These are phyloP conservation scores for Hypotaenidia philippensis DNA, from an alignment of 2,797 vertebrate genomes.

Conservation along the genomic window DNA sequence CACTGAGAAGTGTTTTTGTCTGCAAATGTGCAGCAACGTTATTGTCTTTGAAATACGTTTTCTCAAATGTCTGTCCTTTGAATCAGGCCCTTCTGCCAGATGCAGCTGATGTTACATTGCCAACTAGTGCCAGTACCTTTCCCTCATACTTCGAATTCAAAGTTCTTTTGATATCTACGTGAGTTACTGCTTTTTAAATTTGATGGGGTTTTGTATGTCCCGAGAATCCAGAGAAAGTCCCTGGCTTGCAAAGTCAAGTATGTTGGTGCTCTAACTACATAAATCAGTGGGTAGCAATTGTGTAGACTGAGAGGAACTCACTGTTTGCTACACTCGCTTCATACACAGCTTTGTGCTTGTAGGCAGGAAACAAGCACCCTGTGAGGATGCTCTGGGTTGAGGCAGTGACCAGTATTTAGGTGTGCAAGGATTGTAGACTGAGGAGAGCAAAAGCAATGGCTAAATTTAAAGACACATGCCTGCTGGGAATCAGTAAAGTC, in stretches of 20 bases:
- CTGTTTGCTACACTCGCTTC: neutral
- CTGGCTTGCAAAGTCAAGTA: neutral
- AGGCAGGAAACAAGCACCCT: neutral
- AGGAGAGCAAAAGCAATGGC: neutral
- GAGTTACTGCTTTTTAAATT: neutral
- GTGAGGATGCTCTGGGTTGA: neutral
- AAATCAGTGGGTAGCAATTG: neutral
- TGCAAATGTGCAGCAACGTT: neutral
- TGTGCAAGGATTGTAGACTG: neutral
- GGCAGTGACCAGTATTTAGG: neutral
- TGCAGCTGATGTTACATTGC: neutral
- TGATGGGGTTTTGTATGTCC: neutral
- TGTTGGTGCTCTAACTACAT: neutral
- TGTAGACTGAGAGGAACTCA: neutral
- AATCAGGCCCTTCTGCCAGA: neutral
- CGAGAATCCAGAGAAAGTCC: neutral
- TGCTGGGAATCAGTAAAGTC: neutral
- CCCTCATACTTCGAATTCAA: neutral
- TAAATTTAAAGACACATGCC: neutral
- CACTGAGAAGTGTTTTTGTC: slow-evolving; percentile 14
- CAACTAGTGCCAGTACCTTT: neutral
- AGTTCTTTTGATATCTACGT: neutral
- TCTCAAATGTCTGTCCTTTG: neutral
- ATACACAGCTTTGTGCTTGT: neutral
- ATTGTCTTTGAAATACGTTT: slow-evolving; percentile 39